phyloP scores from a whole-genome alignment of 2,113 vertebrate species.

The Mormyrus iriodes region DNA sequence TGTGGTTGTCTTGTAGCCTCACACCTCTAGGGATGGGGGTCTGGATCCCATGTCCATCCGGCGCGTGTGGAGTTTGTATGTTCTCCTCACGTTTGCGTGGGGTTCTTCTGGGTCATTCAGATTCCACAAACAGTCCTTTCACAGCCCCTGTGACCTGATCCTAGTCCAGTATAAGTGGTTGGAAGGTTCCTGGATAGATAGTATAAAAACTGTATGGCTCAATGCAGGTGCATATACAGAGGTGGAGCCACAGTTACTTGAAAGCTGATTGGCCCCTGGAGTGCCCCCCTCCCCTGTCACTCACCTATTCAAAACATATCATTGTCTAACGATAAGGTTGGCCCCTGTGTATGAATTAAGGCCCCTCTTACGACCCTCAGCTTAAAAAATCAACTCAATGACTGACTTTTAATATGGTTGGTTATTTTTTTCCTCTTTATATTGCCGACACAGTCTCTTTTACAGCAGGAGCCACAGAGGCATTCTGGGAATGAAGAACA shows the following conservation, averaged over 20 bases:
- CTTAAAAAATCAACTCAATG: background rate
- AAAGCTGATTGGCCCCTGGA: background rate
- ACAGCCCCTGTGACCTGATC: background rate
- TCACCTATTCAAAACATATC: background rate
- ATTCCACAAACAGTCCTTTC: background rate
- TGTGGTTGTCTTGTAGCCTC: background rate
- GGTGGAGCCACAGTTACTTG: background rate
- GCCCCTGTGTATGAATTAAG: background rate
- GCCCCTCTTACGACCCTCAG: too few relatives aligned
- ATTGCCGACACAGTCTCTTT: background rate
- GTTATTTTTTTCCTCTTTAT: background rate
- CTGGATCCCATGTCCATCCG: background rate
- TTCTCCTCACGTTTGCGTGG: background rate
- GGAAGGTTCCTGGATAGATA: background rate
- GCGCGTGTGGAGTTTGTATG: background rate
- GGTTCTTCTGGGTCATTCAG: background rate
- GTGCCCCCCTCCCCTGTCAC: background rate
- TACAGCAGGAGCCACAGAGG: background rate
- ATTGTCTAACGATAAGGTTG: background rate
- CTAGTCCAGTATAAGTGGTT: background rate
- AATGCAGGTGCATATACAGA: background rate
- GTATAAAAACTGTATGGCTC: background rate
- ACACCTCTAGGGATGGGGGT: background rate
- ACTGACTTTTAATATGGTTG: background rate
- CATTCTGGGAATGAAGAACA: background rate